Evolutionary conservation across 2,797 vertebrate genomes (phyloP).

Genomic region (Pseudomugil tenellus): DNA sequence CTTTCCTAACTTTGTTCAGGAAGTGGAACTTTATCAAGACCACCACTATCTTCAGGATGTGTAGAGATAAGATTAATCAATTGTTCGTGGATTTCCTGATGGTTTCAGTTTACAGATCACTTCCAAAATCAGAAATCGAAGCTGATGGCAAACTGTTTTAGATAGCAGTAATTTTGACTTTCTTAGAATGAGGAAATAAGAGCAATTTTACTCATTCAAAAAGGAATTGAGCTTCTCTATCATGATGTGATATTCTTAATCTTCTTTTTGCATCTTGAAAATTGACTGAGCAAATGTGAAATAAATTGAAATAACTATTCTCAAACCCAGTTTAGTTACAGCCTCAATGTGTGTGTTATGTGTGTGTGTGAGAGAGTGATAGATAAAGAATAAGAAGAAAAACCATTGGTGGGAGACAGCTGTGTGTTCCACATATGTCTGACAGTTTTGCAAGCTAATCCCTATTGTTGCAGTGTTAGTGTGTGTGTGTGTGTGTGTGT

Average conservation of each 20-base stretch:
- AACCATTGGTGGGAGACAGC: slow-evolving; percentile 39
- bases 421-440: slow-evolving; percentile 55
- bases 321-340: neutral
- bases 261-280: neutral
- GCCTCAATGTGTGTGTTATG: neutral
- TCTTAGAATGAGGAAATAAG: neutral
- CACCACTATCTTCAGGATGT: neutral
- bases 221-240: neutral
- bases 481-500: slow-evolving; percentile 25
- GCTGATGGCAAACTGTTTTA: neutral
- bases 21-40: neutral
- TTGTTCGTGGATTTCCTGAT: neutral
- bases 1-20: neutral
- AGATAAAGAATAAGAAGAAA: slow-evolving; percentile 10
- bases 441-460: slow-evolving; percentile 65
- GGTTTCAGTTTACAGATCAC: slow-evolving; percentile 1
- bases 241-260: neutral
- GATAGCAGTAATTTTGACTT: too few relatives aligned
- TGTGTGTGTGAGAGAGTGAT: slow-evolving; percentile 7
- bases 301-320: neutral
- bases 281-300: neutral
- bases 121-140: neutral
- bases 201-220: neutral
- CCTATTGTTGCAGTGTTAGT: slow-evolving; percentile 41
- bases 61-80: neutral